A percentile compares a stretch with the other conserved stretches of the same genome.
These are phyloP conservation scores for Ptychodera flava DNA, from an alignment of 35 echinoderm and acorn worm genomes.

Conservation along the genomic window DNA sequence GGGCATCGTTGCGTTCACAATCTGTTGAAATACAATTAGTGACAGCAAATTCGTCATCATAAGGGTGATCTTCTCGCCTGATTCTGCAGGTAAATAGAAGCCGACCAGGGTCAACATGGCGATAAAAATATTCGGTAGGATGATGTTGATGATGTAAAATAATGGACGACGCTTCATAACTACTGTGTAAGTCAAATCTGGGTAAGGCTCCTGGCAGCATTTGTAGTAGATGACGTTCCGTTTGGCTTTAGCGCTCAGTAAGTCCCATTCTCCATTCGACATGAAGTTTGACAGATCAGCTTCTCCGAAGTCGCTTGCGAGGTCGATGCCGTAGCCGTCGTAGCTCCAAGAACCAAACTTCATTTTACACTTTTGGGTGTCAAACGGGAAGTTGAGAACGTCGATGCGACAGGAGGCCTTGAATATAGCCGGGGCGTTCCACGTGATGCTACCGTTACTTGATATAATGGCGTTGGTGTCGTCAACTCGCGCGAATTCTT, in stretches of 20 bases:
- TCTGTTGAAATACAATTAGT: conserved; percentile 82
- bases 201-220: conserved; percentile 47
- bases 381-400: conserved; percentile 22
- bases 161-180: conserved; percentile 40
- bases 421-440: conserved; percentile 86
- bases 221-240: conserved; percentile 33
- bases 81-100: conserved; percentile 80
- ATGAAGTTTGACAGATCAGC: conserved; percentile 43
- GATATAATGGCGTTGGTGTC: conserved; percentile 72
- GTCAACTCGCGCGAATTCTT: conserved; percentile 61
- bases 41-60: conserved; percentile 73
- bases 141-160: conserved; percentile 87
- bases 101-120: conserved; percentile 59
- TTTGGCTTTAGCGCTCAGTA: conserved; percentile 31
- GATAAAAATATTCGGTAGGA: conserved; percentile 66
- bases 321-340: conserved; percentile 14
- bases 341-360: conserved; percentile 17
- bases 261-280: conserved; percentile 78
- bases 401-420: conserved; percentile 10
- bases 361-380: conserved; percentile 9
- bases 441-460: conserved; percentile 45
- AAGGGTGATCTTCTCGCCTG: conserved; percentile 85
- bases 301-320: not conserved
- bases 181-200: conserved; percentile 64
- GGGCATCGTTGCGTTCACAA: conserved; percentile 71